Evolutionary conservation across 2,888 invertebrate genomes (phyloP).

Genomic region (Morpho helenor): DNA sequence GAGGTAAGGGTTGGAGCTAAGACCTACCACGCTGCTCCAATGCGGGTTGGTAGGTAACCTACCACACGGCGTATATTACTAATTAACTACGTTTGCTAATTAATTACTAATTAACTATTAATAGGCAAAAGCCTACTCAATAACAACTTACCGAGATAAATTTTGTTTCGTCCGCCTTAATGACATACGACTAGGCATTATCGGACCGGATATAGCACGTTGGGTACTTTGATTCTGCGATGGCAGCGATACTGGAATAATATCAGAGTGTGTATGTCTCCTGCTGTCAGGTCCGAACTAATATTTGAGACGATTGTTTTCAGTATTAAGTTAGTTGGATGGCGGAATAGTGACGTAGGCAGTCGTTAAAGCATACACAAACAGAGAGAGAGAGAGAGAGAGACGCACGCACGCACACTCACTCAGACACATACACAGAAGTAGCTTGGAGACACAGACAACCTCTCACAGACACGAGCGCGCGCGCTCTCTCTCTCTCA

Average conservation of each 20-base stretch:
- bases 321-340: too few relatives aligned
- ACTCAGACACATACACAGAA: background rate
- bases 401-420: background rate
- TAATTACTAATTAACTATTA: background rate
- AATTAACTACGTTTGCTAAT: too few relatives aligned
- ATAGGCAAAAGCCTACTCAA: background rate
- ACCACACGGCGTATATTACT: too few relatives aligned
- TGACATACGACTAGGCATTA: slow-evolving; percentile 65
- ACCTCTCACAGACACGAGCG: background rate
- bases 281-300: too few relatives aligned
- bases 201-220: slow-evolving; percentile 33
- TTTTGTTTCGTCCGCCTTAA: slow-evolving; percentile 50
- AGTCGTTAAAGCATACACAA: too few relatives aligned
- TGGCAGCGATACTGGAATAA: slow-evolving; percentile 41
- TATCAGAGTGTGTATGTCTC: too few relatives aligned
- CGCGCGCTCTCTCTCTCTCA: background rate
- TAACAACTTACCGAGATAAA: slow-evolving; percentile 23
- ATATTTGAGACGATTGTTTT: too few relatives aligned
- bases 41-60: too few relatives aligned
- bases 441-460: background rate
- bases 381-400: too few relatives aligned
- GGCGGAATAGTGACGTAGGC: too few relatives aligned
- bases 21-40: too few relatives aligned
- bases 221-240: slow-evolving; percentile 34
- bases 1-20: too few relatives aligned